phyloP scores from a whole-genome alignment of 2,888 invertebrate species.

The Cistogaster globosa region DNA sequence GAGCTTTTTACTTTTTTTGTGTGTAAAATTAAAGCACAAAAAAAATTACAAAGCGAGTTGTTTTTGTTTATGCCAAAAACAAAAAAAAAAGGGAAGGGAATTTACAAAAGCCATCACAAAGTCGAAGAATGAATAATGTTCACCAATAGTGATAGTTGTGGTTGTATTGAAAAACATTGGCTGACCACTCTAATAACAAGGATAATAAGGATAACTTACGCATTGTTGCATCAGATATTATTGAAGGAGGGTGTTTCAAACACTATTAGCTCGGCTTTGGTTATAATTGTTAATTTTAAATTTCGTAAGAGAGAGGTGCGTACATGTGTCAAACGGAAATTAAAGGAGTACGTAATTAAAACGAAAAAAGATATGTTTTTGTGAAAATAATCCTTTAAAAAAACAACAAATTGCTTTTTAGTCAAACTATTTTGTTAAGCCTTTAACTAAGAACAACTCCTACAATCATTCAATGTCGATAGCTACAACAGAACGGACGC shows the following conservation, averaged over 20 bases:
- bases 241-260: slow-evolving; percentile 51
- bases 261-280: slow-evolving; percentile 43
- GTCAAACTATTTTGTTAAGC: slow-evolving; percentile 43
- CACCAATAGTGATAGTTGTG: slow-evolving; percentile 34
- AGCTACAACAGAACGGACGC: slow-evolving; percentile 45
- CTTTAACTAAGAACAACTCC: slow-evolving; percentile 24
- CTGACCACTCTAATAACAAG: slow-evolving; percentile 66
- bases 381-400: slow-evolving; percentile 21
- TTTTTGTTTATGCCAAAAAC: neutral
- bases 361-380: slow-evolving; percentile 34
- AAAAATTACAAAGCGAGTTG: neutral
- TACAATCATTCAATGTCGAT: slow-evolving; percentile 52
- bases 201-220: slow-evolving; percentile 69
- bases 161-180: slow-evolving; percentile 48
- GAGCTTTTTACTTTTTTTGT: neutral
- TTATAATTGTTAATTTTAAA: slow-evolving; percentile 32
- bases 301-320: slow-evolving; percentile 14
- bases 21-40: neutral
- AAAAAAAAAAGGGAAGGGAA: slow-evolving; percentile 11
- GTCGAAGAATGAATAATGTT: slow-evolving; percentile 15
- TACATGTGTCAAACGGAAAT: slow-evolving; percentile 50
- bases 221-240: slow-evolving; percentile 63
- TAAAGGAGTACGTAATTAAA: slow-evolving; percentile 50
- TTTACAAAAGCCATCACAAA: slow-evolving; percentile 13
- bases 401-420: slow-evolving; percentile 38